Evolutionary conservation across 2,113 vertebrate species (phyloP), one percentile per base, ranked within the genome.

Genomic region (Sporophila hypoxantha): DNA sequence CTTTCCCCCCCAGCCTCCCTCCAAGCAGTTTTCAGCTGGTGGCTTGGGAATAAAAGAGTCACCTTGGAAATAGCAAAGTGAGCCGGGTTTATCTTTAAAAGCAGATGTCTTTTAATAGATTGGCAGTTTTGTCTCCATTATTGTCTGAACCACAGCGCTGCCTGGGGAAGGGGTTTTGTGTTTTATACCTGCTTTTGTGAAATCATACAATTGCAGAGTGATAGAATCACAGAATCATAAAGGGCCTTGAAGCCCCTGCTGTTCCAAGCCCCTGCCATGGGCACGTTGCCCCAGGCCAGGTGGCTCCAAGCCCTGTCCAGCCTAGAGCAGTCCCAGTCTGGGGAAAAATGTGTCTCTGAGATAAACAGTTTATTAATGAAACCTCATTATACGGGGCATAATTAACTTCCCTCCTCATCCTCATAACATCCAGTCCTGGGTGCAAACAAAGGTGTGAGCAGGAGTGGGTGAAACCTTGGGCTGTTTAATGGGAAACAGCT

Each of bases 91-190:
- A 49, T 42, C 59, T 82, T n/a, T 36, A 68, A 92, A 47, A 88
- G 15, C 73, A 50, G 29, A 81, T 4, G 21, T 5, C 36, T 56
- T 71, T 44, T 76, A 68, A n/a, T 19, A 47, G n/a, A 44, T 47
- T 13, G 27, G 41, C 65, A 46, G 32, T 79, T n/a, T 32, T 25
- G 49, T 44, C 77, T 44, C 56, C 4, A 1, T 22, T 29, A 44
- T n/a, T 56, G 13, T 39, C 70, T 36, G 8, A 17, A 4, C 9
- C 10, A 12, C 26, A 3, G 46, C 0, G 0, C 29, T 46, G 36
- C 32, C 37, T 4, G 5, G 22, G n/a, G 22, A 60, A 14, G 30
- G 67, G 6, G 9, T 17, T 50, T 17, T 27, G n/a, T 22, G 23
- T 21, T 68, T 55, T 17, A 42, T 1, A 42, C 26, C 39, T 41